Evolutionary conservation across 2,888 invertebrate genomes (phyloP), one percentile per base, ranked within the genome.

Genomic region (Clunio marinus): DNA sequence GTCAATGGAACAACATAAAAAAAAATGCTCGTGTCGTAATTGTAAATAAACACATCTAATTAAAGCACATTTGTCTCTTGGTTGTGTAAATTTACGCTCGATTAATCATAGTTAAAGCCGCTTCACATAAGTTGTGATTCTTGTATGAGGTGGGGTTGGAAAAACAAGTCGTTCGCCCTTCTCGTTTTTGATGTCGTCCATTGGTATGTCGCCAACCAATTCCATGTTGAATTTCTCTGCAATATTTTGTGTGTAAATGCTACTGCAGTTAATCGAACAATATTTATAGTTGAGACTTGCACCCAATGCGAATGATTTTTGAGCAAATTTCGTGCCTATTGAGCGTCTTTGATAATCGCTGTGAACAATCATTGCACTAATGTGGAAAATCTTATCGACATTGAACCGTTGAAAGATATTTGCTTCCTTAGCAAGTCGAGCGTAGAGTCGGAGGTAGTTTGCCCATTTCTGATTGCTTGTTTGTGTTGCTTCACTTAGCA

Each of bases 1-100:
- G n/a, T n/a, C n/a, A n/a, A n/a, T n/a, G n/a, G n/a, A n/a, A n/a
- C n/a, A n/a, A n/a, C n/a, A n/a, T n/a, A n/a, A n/a, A 32, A 32
- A 32, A 32, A 32, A 32, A 32, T 45, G 45, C 45, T 62, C n/a
- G 62, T 20, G 28, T 59, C 66, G 20, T 55, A 66, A 66, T 66
- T 66, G 55, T 66, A 66, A 55, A 55, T 66, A 66, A 66, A 66
- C 66, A 55, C 46, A n/a, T 51, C 20, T 65, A 65, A 65, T 65
- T 65, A 51, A 28, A 46, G 46, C 27, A 27, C 35, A 66, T 66
- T 66, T 55, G 28, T 66, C 66, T 46, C 45, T n/a, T 45, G 22
- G 45, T 24, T 25, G 27, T 25, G 27, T 55, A n/a, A 55, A 66
- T 66, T 66, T 66, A 32, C 66, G 27, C 32, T 35, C 51, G 66